Evolutionary conservation across 1,140 invertebrate genomes (phyloP), one percentile per base, ranked within the genome.

Genomic region (Protaetia brevitarsis): DNA sequence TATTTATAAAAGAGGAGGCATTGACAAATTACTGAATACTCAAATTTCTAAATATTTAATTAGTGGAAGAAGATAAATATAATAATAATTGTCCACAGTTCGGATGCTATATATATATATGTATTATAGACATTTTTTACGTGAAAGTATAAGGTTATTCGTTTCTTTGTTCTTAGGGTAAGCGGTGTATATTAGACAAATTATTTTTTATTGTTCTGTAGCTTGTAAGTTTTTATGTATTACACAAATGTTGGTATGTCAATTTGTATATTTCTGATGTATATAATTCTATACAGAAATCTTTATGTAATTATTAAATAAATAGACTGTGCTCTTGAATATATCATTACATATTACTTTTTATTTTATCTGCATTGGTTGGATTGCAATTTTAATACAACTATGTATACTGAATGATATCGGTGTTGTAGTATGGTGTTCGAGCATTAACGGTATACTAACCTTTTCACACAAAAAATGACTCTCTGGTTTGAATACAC

Each of bases 191-290:
- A 58, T 58, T 58, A 30, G 56, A 58, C n/a, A 58, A 10, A 58
- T 28, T 58, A 28, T 58, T 28, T 58, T 23, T 29, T 58, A 58
- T 58, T 27, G 23, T 28, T 58, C 56, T 21, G 8, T 45, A 45
- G 16, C 23, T 16, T 45, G 8, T 45, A 45, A 45, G 41, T 45
- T 58, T 58, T 58, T 58, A 58, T 58, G 56, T 58, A 23, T n/a
- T 58, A 58, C 23, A 58, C 56, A 58, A 27, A 16, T 19, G 2
- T 58, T 58, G 23, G 28, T 58, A 58, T 58, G 56, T 58, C 23
- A 28, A 58, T 58, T n/a, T 58, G 56, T 58, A 58, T 58, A 58
- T 58, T 58, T 58, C 21, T 58, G 56, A 30, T 58, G 56, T 58
- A 58, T 58, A 58, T 58, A 58, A 27, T 58, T 58, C 28, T 45